Base-by-base conservation (phyloP, 1,140 invertebrate species). In the Drosophila ficusphila region DNA sequence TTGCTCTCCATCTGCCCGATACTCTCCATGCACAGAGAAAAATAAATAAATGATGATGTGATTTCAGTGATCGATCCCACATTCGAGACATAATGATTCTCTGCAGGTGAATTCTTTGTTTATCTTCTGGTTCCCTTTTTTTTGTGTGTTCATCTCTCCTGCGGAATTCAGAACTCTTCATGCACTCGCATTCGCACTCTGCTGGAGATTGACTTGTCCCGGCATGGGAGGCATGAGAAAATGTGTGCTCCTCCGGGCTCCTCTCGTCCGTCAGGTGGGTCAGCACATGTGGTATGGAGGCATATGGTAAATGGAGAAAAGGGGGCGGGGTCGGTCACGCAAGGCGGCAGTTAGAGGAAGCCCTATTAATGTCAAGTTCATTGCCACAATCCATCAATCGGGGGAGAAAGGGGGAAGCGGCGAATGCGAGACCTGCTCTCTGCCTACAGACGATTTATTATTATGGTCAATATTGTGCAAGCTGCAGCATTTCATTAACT, bases 341-440 rank as follows among this genome's bases (percentile, higher is more conserved):
- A 38, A 79, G 44, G 60, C 41, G 56, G 53, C 41, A 53, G 38
- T 16, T 53, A 34, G 36, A 54, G 58, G 82, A 90, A 90, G 52
- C 89, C 88, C 64, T 89, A 90, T 89, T 76, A 90, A 79, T 89
- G 89, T 89, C 89, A 90, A 88, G 89, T 90, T 89, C 79, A 89
- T 85, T 90, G 79, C 68, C 79, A 85, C 77, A 85, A 81, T 71
- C 58, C 57, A 67, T 79, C 54, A 76, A 21, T 9, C 1, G 9
- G 12, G 6, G 7, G 12, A 11, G 4, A 14, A 19, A 7, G 14
- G 23, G 9, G 12, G 21, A 6, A 27, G 47, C 2, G 21, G 31
- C 25, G 21, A 16, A 16, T 5, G 18, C 9, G 18, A 12, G 23
- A n/a, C n/a, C n/a, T n/a, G n/a, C n/a, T n/a, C n/a, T n/a, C n/a